phyloP scores from a whole-genome alignment of 2,797 vertebrate species.

The Cuculus canorus region DNA sequence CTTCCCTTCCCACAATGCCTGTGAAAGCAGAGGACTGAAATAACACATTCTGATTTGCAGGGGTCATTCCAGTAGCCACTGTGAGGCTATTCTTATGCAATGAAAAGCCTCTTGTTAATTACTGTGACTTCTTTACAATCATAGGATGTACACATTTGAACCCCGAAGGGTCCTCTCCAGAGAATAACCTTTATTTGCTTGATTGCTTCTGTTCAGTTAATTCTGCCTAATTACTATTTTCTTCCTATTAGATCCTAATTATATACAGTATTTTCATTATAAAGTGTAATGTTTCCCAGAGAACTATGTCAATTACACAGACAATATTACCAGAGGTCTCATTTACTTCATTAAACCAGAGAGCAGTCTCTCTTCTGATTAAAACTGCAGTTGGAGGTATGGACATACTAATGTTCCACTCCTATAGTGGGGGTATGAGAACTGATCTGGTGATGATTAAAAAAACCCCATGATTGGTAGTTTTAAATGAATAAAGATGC shows the following conservation, averaged over 20 bases:
- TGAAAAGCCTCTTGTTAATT: conserved; percentile 75
- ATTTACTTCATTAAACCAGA: conserved; percentile 79
- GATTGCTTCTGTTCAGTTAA: conserved; percentile 83
- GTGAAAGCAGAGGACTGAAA: not conserved
- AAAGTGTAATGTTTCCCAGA: conserved; percentile 82
- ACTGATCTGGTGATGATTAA: not conserved
- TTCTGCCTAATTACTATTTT: conserved; percentile 84
- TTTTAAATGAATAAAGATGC: not conserved
- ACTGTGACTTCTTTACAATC: conserved; percentile 76
- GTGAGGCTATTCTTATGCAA: conserved; percentile 45
- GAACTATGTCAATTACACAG: conserved; percentile 81
- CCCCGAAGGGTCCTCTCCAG: conserved; percentile 78
- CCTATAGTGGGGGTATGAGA: not conserved
- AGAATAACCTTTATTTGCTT: conserved; percentile 84
- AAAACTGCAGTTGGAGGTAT: conserved; percentile 38
- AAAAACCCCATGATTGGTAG: not conserved
- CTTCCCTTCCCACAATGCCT: not conserved
- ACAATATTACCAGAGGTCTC: conserved; percentile 77
- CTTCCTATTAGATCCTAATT: conserved; percentile 85
- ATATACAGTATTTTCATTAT: conserved; percentile 86
- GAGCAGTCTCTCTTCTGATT: conserved; percentile 65
- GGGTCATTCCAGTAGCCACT: conserved; percentile 23
- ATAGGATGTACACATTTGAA: conserved; percentile 73
- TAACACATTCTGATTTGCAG: not conserved
- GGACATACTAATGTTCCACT: not conserved